Conservation (phyloP, 2,888 invertebrate species). For the Auanema freiburgensis region DNA sequence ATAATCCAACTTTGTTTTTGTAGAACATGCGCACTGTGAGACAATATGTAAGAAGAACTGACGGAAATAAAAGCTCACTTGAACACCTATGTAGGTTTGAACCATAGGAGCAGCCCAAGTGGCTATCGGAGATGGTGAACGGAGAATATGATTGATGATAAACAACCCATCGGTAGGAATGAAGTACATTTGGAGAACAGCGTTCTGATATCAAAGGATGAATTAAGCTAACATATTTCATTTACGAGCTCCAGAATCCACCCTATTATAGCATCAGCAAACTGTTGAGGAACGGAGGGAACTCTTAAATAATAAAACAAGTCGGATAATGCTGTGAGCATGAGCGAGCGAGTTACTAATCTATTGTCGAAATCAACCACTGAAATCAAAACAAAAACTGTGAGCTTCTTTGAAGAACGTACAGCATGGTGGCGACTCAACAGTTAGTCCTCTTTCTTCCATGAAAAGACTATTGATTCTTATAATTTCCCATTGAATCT, state of each 20-base stretch:
- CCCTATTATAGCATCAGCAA: constrained; percentile 44
- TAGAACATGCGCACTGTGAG: constrained; percentile 22
- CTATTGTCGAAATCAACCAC: constrained; percentile 21
- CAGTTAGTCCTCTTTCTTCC: constrained; percentile 42
- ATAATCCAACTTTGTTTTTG: constrained; percentile 48
- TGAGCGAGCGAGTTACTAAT: constrained; percentile 20
- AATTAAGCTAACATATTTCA: constrained; percentile 11
- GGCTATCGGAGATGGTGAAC: constrained; percentile 52
- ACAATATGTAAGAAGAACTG: constrained; percentile 17
- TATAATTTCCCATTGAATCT: constrained; percentile 60
- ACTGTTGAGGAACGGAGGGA: constrained; percentile 46
- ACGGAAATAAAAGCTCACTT: not conserved
- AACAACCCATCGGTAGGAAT: constrained; percentile 54
- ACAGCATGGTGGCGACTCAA: constrained; percentile 43
- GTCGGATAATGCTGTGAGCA: constrained; percentile 50
- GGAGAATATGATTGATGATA: constrained; percentile 56
- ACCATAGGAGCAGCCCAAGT: constrained; percentile 55
- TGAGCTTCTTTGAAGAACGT: constrained; percentile 18
- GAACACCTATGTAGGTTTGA: constrained; percentile 39
- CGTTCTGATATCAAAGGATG: constrained; percentile 30
- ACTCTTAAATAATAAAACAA: constrained; percentile 56
- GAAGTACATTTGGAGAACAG: constrained; percentile 49
- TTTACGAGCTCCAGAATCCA: constrained; percentile 60
- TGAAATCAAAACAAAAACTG: constrained; percentile 17
- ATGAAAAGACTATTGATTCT: constrained; percentile 52